phyloP scores from a whole-genome alignment of 2,797 vertebrate genomes.

The Bradypus variegatus region DNA sequence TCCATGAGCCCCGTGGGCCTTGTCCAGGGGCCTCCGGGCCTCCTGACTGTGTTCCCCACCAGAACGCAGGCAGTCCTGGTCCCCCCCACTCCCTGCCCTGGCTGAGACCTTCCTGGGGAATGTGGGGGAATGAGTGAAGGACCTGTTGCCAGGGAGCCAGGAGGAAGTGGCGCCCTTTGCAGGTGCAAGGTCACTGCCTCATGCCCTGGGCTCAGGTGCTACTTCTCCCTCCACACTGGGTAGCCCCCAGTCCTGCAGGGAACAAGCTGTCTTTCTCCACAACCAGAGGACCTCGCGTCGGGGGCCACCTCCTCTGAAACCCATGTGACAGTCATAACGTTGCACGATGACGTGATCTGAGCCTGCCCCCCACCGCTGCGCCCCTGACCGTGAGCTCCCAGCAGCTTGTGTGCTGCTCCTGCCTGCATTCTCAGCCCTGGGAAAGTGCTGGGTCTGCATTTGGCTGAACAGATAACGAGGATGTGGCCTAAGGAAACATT shows the following conservation, averaged over 20 bases:
- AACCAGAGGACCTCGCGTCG: background rate
- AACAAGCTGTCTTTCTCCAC: background rate
- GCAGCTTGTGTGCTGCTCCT: background rate
- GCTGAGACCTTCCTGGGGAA: background rate
- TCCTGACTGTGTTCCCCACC: rapidly evolving
- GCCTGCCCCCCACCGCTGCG: background rate
- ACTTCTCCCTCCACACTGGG: background rate
- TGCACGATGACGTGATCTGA: background rate
- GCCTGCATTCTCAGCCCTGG: background rate
- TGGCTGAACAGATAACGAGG: background rate
- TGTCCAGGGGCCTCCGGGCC: background rate
- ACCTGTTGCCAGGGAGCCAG: background rate
- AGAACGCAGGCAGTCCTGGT: background rate
- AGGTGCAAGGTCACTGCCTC: background rate
- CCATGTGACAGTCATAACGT: background rate
- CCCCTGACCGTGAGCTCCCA: background rate
- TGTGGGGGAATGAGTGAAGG: background rate
- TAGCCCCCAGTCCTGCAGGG: background rate
- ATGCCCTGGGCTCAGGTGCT: background rate
- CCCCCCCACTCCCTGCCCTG: background rate
- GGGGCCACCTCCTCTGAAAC: background rate
- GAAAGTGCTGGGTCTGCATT: background rate
- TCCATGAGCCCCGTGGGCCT: background rate
- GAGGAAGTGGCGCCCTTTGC: background rate
- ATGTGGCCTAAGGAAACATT: background rate